A percentile compares a stretch with the other conserved stretches of the same genome.
These are phyloP conservation scores for Dascyllus trimaculatus DNA, from an alignment of 2,113 vertebrate species.

Conservation along the genomic window DNA sequence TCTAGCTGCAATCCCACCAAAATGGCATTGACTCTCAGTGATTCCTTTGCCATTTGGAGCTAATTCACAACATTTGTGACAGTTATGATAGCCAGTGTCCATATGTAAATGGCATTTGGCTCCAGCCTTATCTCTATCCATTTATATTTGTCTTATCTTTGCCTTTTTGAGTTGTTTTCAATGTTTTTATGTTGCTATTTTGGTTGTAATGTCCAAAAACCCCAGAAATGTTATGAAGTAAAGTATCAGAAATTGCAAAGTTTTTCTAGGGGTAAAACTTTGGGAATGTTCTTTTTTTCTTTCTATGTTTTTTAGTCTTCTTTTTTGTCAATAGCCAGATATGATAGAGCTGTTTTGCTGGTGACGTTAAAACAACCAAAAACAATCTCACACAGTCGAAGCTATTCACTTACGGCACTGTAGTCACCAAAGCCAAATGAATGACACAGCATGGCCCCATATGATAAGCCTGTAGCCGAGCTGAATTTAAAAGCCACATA, in stretches of 20 bases:
- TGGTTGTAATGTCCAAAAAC: conserved; percentile 61
- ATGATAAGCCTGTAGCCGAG: conserved; percentile 23
- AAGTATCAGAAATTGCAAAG: conserved; percentile 24
- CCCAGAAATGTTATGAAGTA: conserved; percentile 9
- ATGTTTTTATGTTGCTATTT: conserved; percentile 53
- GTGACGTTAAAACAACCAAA: conserved; percentile 28
- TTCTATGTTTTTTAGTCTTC: background rate
- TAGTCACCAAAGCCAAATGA: conserved; percentile 23
- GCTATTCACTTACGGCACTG: conserved; percentile 14
- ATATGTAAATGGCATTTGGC: conserved; percentile 66
- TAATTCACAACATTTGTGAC: conserved; percentile 81
- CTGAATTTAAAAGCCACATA: conserved; percentile 69
- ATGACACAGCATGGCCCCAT: conserved; percentile 9
- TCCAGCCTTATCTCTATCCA: conserved; percentile 74
- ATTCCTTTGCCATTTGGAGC: conserved; percentile 74
- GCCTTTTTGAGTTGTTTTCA: conserved; percentile 61
- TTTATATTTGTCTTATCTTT: conserved; percentile 68
- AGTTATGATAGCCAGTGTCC: conserved; percentile 70
- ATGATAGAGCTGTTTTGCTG: conserved; percentile 82
- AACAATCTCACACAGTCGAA: conserved; percentile 9
- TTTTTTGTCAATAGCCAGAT: conserved; percentile 52
- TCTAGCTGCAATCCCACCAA: conserved; percentile 61
- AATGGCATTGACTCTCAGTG: conserved; percentile 65
- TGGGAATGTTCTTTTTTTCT: background rate
- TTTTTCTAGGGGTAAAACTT: conserved; percentile 22